Percentiles rank a stretch among this genome's conserved stretches.
Evolutionary conservation across 2,797 vertebrate species (phyloP).

Genomic region (Dicrostonyx torquatus): DNA sequence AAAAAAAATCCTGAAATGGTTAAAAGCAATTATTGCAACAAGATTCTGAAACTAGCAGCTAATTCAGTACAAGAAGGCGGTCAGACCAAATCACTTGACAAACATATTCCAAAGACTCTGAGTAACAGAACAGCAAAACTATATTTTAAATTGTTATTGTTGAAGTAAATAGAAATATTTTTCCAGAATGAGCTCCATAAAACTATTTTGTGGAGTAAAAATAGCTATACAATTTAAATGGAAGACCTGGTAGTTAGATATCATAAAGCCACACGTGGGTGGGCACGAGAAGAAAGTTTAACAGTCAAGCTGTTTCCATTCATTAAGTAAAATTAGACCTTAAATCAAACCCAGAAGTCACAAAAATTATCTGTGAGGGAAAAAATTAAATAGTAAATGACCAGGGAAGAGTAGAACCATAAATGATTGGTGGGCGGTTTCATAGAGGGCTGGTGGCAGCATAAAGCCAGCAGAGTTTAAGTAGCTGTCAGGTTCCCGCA

Average conservation of each 20-base stretch:
- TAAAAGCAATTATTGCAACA: background rate
- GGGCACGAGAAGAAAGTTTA: background rate
- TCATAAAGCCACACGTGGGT: background rate
- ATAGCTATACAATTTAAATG: slow-evolving; percentile 23
- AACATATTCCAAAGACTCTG: slow-evolving; percentile 35
- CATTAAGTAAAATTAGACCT: slow-evolving; percentile 65
- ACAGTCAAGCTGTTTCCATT: slow-evolving; percentile 59
- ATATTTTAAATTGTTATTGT: slow-evolving; percentile 53
- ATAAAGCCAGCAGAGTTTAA: slow-evolving; percentile 54
- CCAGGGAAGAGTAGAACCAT: slow-evolving; percentile 26
- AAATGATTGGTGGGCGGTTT: slow-evolving; percentile 2
- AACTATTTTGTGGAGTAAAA: slow-evolving; percentile 40
- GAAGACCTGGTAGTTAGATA: background rate
- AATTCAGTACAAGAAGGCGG: slow-evolving; percentile 21
- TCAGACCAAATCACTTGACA: background rate
- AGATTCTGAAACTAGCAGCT: background rate
- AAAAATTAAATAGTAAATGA: slow-evolving; percentile 54
- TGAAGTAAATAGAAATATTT: slow-evolving; percentile 57
- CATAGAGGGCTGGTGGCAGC: slow-evolving; percentile 41
- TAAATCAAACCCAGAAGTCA: slow-evolving; percentile 60
- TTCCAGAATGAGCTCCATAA: background rate
- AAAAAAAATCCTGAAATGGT: background rate
- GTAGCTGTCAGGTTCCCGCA: background rate
- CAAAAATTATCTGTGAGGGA: background rate
- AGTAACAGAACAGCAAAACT: slow-evolving; percentile 41